phyloP scores from a whole-genome alignment of 2,113 vertebrate species.

The Daubentonia madagascariensis region DNA sequence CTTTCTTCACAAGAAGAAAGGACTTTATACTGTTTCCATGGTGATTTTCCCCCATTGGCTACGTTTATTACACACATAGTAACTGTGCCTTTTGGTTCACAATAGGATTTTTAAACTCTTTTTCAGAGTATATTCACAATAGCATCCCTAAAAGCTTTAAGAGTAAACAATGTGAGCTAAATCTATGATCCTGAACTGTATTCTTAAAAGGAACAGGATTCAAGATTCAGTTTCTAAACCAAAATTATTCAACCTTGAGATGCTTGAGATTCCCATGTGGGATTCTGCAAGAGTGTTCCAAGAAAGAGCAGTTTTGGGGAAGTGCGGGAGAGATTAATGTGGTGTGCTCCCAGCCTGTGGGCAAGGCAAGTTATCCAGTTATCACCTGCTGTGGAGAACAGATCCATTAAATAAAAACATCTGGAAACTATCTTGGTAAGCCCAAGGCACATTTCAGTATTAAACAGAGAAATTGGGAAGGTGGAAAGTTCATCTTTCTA shows the following conservation, averaged over 20 bases:
- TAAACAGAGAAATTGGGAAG: not conserved
- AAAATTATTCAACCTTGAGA: not conserved
- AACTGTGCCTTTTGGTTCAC: not conserved
- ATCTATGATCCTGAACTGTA: not conserved
- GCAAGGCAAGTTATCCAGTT: not conserved
- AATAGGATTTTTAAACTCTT: conserved; percentile 22
- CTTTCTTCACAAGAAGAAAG: conserved; percentile 24
- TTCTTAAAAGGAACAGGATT: not conserved
- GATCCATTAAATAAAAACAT: not conserved
- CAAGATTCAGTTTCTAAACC: not conserved
- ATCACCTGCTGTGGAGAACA: not conserved
- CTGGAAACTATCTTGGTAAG: not conserved
- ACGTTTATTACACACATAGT: not conserved
- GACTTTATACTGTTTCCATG: conserved; percentile 45
- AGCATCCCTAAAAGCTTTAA: conserved; percentile 20
- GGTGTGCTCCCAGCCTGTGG: not conserved
- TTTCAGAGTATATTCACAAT: conserved; percentile 28
- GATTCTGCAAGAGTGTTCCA: not conserved
- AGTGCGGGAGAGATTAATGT: not conserved
- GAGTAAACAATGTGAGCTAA: conserved; percentile 16
- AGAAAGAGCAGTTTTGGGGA: not conserved
- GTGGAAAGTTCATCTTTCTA: not conserved
- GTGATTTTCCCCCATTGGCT: not conserved
- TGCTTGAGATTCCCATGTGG: not conserved
- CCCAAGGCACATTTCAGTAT: not conserved